Base-by-base conservation (phyloP, 2,888 invertebrate species). In the Seladonia tumulorum region DNA sequence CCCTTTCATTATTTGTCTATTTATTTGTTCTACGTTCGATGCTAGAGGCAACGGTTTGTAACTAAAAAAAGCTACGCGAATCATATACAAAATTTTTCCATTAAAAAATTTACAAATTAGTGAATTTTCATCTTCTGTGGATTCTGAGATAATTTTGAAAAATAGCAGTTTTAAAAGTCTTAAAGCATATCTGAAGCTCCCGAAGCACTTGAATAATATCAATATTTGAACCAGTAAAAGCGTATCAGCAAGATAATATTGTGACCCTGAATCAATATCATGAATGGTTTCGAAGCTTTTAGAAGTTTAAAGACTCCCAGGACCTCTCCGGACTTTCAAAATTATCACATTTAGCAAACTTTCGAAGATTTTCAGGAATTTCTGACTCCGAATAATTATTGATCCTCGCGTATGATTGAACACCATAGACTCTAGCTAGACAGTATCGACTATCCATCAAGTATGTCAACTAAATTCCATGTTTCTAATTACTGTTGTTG, bases 181-280 rank as follows among this genome's bases (percentile, higher is more conserved):
- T 18, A 29, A 63, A 63, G 16, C 25, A 25, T 35, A 35, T 1
- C 29, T 29, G 18, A 29, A 63, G 29, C 63, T 63, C 29, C 18
- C 16, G 16, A 18, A 29, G 29, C 63, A 63, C 63, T 63, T 18
- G 63, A 29, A 29, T 29, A 63, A 63, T 14, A 29, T 63, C 29
- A 63, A 29, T 63, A 29, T 63, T 63, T 63, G 63, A 63, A 63
- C 16, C 18, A 63, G 63, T 63, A 63, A 63, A 63, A 63, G 63
- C 63, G 63, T 8, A 63, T 63, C 18, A 18, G 7, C 18, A 18
- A 29, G 63, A 29, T 63, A 29, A 63, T 16, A 63, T 18, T 18
- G 18, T 29, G 29, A 63, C 18, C 63, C 29, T 63, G 8, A 63
- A 63, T 63, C 63, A 63, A 63, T 29, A 63, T 63, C 63, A 18